Evolutionary conservation across 2,113 vertebrate species (phyloP).

Genomic region (Siniperca chuatsi): DNA sequence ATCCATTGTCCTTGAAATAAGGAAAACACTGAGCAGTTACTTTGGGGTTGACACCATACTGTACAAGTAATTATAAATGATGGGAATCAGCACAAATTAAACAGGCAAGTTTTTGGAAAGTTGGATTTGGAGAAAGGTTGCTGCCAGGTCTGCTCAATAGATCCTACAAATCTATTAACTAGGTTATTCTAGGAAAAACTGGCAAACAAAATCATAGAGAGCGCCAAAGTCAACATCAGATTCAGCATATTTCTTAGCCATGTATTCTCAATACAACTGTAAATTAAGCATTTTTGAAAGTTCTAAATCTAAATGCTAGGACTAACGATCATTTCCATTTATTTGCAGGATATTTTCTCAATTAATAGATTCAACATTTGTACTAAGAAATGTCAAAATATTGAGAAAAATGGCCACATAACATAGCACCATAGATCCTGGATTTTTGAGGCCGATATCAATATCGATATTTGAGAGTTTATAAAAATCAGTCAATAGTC

Average conservation of each 20-base stretch:
- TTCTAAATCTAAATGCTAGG: neutral
- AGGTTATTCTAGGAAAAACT: neutral
- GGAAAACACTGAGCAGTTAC: neutral
- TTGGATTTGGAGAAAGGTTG: neutral
- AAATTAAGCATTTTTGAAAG: neutral
- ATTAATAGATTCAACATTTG: too few species aligned
- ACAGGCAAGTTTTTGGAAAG: neutral
- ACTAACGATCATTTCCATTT: neutral
- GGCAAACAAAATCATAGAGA: neutral
- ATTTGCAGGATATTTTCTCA: neutral
- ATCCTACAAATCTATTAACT: conserved; percentile 11
- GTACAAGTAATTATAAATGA: neutral
- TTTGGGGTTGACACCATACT: neutral
- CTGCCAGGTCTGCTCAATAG: neutral
- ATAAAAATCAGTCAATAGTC: neutral
- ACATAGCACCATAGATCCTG: too few species aligned
- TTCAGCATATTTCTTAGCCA: neutral
- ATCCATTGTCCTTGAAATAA: neutral
- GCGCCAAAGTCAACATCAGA: neutral
- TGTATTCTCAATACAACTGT: neutral
- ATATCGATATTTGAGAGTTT: too few species aligned
- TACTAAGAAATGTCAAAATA: too few species aligned
- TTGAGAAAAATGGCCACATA: too few species aligned
- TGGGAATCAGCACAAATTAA: conserved; percentile 1
- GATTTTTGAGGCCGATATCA: too few species aligned